These are phyloP conservation scores for Bombus pyrosoma DNA, from an alignment of 1,140 invertebrate genomes.

Conservation along the genomic window DNA sequence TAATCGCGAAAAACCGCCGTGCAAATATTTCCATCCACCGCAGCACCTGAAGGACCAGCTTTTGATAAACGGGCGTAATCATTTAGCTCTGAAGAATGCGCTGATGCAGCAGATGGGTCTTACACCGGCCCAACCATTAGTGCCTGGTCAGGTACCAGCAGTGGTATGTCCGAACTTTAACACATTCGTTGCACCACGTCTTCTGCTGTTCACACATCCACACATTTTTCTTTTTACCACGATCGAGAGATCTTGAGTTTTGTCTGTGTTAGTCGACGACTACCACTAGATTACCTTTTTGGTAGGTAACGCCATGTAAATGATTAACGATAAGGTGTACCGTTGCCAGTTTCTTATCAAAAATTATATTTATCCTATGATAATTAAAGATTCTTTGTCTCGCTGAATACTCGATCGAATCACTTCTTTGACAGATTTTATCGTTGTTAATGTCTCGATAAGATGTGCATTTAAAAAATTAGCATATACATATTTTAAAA, in stretches of 20 bases:
- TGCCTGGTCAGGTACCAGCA: slow-evolving; percentile 94
- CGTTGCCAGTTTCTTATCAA: neutral
- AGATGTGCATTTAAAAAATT: no score
- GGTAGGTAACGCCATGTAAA: slow-evolving; percentile 60
- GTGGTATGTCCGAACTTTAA: slow-evolving; percentile 88
- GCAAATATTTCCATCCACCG: slow-evolving; percentile 99
- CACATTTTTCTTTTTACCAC: slow-evolving; percentile 64
- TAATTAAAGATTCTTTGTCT: no score
- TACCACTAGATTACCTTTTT: slow-evolving; percentile 60
- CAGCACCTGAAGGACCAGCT: slow-evolving; percentile 99
- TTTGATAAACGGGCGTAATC: slow-evolving; percentile 99
- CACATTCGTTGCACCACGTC: slow-evolving; percentile 62
- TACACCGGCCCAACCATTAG: slow-evolving; percentile 91
- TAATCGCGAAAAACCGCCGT: slow-evolving; percentile 99
- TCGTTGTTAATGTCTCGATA: no score
- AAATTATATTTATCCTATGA: no score
- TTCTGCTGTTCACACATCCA: slow-evolving; percentile 67
- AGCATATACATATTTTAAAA: no score
- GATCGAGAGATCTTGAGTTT: slow-evolving; percentile 63
- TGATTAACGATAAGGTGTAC: slow-evolving; percentile 41
- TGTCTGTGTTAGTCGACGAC: slow-evolving; percentile 67
- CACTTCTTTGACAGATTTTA: no score
- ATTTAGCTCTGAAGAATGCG: slow-evolving; percentile 98
- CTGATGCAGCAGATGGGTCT: slow-evolving; percentile 98
- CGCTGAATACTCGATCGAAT: neutral